Conservation (phyloP, 2,797 vertebrate genomes). For the Cephalopachus bancanus region DNA sequence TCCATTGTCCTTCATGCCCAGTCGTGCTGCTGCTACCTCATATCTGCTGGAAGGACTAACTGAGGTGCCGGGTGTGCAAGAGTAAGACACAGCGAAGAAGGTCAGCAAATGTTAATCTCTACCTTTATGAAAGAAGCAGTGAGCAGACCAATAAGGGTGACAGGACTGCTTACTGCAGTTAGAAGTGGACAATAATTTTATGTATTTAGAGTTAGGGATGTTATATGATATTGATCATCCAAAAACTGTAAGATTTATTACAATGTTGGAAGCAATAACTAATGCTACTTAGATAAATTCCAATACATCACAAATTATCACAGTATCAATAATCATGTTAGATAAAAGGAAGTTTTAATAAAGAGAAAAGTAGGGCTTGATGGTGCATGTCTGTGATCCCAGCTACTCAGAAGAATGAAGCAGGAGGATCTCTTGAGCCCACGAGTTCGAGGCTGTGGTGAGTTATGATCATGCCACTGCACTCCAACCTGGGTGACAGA, state of each 20-base stretch:
- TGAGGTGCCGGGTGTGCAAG: neutral
- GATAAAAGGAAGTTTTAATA: neutral
- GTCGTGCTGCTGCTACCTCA: neutral
- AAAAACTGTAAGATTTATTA: neutral
- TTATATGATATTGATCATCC: neutral
- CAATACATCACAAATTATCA: neutral
- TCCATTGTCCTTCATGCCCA: neutral
- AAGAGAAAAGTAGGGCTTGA: neutral
- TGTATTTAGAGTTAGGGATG: too few relatives aligned
- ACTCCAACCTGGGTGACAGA: too few relatives aligned
- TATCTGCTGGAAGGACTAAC: neutral
- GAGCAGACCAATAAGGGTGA: neutral
- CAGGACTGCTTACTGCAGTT: too few relatives aligned
- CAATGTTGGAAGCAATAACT: neutral
- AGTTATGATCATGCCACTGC: too few relatives aligned
- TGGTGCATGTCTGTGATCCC: too few relatives aligned
- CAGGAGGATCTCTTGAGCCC: too few relatives aligned
- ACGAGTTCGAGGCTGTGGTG: too few relatives aligned
- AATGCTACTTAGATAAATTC: neutral
- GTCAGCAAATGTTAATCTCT: neutral
- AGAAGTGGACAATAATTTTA: neutral
- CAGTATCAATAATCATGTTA: neutral
- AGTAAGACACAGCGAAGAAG: neutral
- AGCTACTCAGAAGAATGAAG: too few relatives aligned
- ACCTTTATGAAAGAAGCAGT: neutral